Conservation (phyloP, 2,113 vertebrate species). For the Halichoeres trimaculatus region DNA sequence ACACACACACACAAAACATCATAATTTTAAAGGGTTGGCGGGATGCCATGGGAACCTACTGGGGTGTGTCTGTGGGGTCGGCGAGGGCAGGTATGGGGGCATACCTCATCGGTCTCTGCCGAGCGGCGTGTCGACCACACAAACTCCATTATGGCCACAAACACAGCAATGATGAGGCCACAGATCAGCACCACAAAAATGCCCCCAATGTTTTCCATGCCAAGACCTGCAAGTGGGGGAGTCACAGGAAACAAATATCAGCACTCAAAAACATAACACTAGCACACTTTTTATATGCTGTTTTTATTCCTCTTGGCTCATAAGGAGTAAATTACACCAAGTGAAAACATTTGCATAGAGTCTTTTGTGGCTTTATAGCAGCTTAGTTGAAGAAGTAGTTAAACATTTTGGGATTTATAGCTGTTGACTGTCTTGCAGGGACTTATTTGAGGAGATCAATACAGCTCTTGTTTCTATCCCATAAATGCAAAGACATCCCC, state of each 20-base stretch:
- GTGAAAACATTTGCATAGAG: background rate
- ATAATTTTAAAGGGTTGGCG: constrained; percentile 70
- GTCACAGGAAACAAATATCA: constrained; percentile 3
- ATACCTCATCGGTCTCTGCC: constrained; percentile 92
- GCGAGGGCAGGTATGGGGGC: constrained; percentile 83
- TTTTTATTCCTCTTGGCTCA: too few relatives aligned
- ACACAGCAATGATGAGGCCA: constrained; percentile 93
- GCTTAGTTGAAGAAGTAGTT: background rate
- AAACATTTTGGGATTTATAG: background rate
- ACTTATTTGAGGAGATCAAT: background rate
- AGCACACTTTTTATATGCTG: too few relatives aligned
- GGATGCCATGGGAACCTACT: constrained; percentile 82
- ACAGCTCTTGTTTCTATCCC: too few relatives aligned
- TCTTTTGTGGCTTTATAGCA: background rate
- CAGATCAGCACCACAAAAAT: constrained; percentile 96
- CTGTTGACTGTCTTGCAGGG: background rate
- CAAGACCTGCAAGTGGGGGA: constrained; percentile 79
- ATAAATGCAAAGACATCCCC: too few relatives aligned
- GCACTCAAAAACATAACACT: background rate
- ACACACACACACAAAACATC: constrained; percentile 46
- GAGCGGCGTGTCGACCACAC: constrained; percentile 93
- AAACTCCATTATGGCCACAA: constrained; percentile 94
- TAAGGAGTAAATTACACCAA: background rate
- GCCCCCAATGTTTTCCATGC: constrained; percentile 94
- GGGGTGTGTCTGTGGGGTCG: constrained; percentile 84